Conservation (phyloP, 2,888 invertebrate species). For the Griposia aprilina region DNA sequence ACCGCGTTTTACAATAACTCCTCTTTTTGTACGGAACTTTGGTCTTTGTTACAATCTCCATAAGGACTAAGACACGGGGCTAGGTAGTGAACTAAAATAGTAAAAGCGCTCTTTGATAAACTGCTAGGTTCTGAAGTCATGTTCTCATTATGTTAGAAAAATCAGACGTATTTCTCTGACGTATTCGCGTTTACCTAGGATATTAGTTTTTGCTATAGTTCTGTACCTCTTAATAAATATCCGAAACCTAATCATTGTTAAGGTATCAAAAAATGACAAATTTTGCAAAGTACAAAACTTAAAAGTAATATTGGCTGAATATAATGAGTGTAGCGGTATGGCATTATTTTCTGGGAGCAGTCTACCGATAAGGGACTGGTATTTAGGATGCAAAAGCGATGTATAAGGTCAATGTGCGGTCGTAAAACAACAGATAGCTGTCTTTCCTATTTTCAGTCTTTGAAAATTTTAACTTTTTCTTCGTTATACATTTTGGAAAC, state of each 20-base stretch:
- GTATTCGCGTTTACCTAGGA: constrained; percentile 8
- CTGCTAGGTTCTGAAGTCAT: constrained; percentile 37
- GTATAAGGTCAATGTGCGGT: no score
- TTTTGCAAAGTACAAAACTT: neutral
- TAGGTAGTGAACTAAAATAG: constrained; percentile 22
- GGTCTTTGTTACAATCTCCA: constrained; percentile 37
- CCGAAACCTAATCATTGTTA: neutral
- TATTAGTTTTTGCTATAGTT: neutral
- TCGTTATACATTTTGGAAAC: no score
- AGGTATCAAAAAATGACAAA: neutral
- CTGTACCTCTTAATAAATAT: neutral
- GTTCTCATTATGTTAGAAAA: constrained; percentile 45
- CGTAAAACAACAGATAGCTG: no score
- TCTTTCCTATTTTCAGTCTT: no score
- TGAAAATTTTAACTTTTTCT: no score
- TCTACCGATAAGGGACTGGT: no score
- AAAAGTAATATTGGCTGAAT: neutral
- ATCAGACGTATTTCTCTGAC: constrained; percentile 34
- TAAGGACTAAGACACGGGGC: constrained; percentile 20
- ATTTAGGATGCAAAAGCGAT: no score
- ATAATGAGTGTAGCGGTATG: neutral
- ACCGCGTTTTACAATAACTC: constrained; percentile 69
- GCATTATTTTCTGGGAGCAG: no score
- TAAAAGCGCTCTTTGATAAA: constrained; percentile 47
- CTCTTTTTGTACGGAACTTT: constrained; percentile 55